A percentile compares a stretch with the other conserved stretches of the same genome.
Conservation (phyloP, 2,797 vertebrate species). For the Hoplostethus mediterraneus region DNA sequence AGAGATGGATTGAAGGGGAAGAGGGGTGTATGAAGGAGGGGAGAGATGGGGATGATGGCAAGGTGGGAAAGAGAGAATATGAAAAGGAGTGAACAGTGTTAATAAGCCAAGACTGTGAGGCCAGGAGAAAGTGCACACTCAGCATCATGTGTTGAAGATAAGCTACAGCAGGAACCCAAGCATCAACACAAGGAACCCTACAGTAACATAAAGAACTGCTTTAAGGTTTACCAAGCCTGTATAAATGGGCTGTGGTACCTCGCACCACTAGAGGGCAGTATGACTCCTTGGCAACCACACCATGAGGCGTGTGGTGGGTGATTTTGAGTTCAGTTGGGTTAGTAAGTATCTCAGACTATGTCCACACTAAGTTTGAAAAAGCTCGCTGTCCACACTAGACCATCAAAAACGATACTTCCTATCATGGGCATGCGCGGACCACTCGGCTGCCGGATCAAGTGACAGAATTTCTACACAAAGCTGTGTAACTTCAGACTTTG, state of each 20-base stretch:
- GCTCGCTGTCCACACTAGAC: too few relatives aligned
- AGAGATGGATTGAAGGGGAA: background rate
- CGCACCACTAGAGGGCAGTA: constrained; percentile 73
- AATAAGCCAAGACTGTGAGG: constrained; percentile 61
- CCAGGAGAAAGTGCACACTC: constrained; percentile 13
- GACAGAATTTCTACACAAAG: too few relatives aligned
- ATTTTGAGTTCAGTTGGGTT: constrained; percentile 16
- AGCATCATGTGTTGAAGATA: background rate
- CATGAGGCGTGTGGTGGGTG: background rate
- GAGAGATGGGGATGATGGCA: background rate
- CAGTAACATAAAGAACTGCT: too few relatives aligned
- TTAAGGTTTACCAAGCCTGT: too few relatives aligned
- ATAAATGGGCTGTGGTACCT: too few relatives aligned
- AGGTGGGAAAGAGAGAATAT: constrained; percentile 7
- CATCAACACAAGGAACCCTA: too few relatives aligned
- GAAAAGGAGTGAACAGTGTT: constrained; percentile 21
- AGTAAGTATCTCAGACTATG: too few relatives aligned
- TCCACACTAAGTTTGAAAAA: too few relatives aligned
- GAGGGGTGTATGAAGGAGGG: background rate
- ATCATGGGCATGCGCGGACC: too few relatives aligned
- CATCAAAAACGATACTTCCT: too few relatives aligned
- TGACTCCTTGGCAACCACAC: constrained; percentile 7
- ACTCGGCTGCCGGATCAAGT: too few relatives aligned
- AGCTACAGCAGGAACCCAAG: background rate
- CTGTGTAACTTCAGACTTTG: too few relatives aligned